Evolutionary conservation across 2,797 vertebrate genomes (phyloP).

Genomic region (Pseudochaenichthys georgianus): DNA sequence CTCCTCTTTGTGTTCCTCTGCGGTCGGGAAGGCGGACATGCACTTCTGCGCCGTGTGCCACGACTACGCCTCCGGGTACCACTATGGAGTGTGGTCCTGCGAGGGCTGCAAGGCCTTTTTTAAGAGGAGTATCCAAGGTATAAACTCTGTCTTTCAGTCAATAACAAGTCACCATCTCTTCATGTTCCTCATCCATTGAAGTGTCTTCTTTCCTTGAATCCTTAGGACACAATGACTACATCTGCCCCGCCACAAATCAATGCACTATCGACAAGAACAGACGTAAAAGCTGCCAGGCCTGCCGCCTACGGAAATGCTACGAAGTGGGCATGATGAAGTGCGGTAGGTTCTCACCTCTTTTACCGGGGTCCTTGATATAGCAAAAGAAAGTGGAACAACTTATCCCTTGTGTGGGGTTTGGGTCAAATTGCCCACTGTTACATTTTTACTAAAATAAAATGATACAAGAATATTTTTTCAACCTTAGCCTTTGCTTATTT

Average conservation of each 20-base stretch:
- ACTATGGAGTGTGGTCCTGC: conserved; percentile 98
- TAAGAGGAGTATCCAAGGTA: conserved; percentile 98
- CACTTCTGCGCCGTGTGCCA: conserved; percentile 96
- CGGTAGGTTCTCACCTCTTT: conserved; percentile 78
- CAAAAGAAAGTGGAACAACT: not conserved
- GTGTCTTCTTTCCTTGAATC: not conserved
- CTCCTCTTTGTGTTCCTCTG: conserved; percentile 65
- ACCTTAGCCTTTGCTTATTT: too few species aligned
- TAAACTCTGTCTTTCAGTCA: not conserved
- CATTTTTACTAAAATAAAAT: too few species aligned
- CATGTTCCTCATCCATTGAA: rapidly evolving
- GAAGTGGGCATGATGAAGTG: conserved; percentile 99
- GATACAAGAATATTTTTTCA: too few species aligned
- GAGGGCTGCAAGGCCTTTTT: conserved; percentile 99
- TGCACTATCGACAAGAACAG: conserved; percentile 99
- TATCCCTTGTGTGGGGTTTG: too few species aligned
- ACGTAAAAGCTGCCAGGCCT: conserved; percentile 98
- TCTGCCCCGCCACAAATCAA: conserved; percentile 98
- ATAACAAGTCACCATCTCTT: not conserved
- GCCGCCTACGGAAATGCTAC: conserved; percentile 96
- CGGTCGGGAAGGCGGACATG: conserved; percentile 86
- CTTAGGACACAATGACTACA: conserved; percentile 97
- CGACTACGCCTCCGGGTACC: conserved; percentile 96
- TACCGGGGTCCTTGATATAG: not conserved
- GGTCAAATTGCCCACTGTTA: too few species aligned